A percentile compares a stretch with the other conserved stretches of the same genome.
These are phyloP conservation scores for Pelusios castaneus DNA, from an alignment of 2,113 vertebrate species.

Conservation along the genomic window DNA sequence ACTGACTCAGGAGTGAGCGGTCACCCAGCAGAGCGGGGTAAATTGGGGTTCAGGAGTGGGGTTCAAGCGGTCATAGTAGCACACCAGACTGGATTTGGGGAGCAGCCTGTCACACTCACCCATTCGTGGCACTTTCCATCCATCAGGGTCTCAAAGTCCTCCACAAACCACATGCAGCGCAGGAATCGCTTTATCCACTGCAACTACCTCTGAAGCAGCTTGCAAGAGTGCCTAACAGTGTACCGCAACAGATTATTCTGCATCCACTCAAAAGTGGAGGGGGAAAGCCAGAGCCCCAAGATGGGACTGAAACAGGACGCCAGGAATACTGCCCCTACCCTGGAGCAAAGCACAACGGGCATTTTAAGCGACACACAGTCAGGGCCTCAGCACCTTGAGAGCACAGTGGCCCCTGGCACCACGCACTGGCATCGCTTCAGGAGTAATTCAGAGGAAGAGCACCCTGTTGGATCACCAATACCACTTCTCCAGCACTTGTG, in stretches of 20 bases:
- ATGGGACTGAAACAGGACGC: not conserved
- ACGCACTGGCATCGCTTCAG: not conserved
- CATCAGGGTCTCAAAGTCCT: not conserved
- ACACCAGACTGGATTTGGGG: no score
- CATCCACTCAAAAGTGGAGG: not conserved
- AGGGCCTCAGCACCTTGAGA: not conserved
- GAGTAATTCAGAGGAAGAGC: not conserved
- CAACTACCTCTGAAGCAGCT: not conserved
- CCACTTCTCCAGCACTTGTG: not conserved
- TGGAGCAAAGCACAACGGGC: not conserved
- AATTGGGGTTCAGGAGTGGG: no score
- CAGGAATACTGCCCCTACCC: not conserved
- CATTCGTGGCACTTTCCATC: not conserved
- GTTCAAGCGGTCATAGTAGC: no score
- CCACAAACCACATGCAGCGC: not conserved
- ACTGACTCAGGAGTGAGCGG: no score
- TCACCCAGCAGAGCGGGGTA: no score
- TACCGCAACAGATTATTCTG: not conserved
- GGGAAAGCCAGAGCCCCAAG: not conserved
- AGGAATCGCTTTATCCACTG: slow-evolving; percentile 4
- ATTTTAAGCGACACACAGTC: not conserved
- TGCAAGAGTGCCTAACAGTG: not conserved
- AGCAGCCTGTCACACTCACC: no score
- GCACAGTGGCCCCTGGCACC: not conserved
- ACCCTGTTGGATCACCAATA: not conserved